phyloP scores from a whole-genome alignment of 2,113 vertebrate genomes.

The Gopherus flavomarginatus region DNA sequence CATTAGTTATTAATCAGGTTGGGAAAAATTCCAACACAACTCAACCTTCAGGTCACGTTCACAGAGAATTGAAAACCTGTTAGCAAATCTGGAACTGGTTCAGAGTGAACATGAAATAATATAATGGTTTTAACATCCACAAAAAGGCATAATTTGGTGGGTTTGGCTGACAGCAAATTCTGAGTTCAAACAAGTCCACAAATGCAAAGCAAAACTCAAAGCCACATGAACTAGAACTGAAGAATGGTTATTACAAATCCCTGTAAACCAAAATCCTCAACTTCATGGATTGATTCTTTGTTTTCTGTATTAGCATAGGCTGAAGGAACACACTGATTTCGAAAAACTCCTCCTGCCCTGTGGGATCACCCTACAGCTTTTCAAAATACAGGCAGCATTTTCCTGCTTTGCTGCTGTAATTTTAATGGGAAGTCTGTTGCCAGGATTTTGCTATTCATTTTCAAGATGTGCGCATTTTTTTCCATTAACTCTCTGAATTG shows the following conservation, averaged over 20 bases:
- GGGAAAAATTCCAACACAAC: not conserved
- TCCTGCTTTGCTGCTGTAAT: not conserved
- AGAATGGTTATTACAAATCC: not conserved
- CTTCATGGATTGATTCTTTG: not conserved
- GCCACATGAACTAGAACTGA: fast-evolving
- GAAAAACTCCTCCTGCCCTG: not conserved
- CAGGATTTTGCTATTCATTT: not conserved
- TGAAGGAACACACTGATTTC: not conserved
- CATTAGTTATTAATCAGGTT: not conserved
- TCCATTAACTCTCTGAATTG: not conserved
- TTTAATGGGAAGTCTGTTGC: not conserved
- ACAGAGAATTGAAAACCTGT: not conserved
- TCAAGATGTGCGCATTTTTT: not conserved
- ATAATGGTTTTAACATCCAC: not conserved
- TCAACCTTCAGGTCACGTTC: not conserved
- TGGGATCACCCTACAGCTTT: fast-evolving
- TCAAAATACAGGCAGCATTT: fast-evolving
- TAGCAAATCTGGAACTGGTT: not conserved
- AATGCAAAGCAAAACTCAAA: not conserved
- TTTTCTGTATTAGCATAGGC: not conserved
- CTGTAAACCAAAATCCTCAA: not conserved
- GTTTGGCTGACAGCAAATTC: not conserved
- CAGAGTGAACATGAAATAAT: not conserved
- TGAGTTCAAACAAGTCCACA: not conserved
- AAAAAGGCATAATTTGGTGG: not conserved